phyloP scores from a whole-genome alignment of 2,888 invertebrate genomes.

The Elmis aenea region DNA sequence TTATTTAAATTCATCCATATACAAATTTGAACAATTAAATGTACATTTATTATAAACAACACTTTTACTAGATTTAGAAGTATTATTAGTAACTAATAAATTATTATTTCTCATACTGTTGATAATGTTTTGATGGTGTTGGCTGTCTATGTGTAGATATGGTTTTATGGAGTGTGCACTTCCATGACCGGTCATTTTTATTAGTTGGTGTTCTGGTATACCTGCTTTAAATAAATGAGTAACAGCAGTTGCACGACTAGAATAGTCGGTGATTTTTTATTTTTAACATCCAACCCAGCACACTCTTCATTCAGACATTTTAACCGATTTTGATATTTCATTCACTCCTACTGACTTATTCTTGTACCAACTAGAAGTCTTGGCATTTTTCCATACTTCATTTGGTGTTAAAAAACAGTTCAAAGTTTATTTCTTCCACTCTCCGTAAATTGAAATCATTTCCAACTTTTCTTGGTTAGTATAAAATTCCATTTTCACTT shows the following conservation, averaged over 20 bases:
- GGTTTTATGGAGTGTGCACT: background rate
- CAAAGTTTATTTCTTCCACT: no score
- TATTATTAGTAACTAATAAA: no score
- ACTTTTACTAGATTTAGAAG: no score
- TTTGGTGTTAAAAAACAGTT: conserved; percentile 1
- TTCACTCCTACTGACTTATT: background rate
- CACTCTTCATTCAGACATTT: background rate
- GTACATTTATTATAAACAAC: no score
- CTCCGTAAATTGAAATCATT: no score
- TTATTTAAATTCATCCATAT: no score
- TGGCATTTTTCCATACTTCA: background rate
- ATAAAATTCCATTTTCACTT: no score
- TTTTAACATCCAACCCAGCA: background rate
- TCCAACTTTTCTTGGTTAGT: no score
- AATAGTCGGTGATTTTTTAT: background rate
- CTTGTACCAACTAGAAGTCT: background rate
- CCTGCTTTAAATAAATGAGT: background rate
- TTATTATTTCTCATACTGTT: no score
- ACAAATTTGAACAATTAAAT: no score
- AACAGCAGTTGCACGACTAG: background rate
- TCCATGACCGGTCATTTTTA: background rate
- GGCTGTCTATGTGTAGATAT: conserved; percentile 1
- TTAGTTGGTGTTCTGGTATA: background rate
- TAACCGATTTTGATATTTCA: background rate
- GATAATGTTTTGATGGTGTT: no score